Base-by-base conservation (phyloP, 2,888 invertebrate genomes). In the Lepidochitona cinerea region DNA sequence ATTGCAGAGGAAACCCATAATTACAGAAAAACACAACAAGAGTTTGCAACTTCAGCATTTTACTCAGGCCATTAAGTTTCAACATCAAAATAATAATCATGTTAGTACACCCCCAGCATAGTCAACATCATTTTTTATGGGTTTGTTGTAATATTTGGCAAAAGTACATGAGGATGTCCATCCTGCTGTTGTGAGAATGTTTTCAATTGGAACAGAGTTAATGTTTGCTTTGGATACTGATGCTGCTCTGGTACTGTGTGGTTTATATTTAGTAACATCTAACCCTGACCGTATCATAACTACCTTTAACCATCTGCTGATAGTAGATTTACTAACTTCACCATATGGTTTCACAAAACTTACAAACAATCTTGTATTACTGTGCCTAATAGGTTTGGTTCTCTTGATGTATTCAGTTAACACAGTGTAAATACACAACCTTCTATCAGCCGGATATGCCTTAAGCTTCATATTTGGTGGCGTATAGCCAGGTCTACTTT, bases 381-480 rank as follows among this genome's bases (percentile, higher is more conserved):
- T n/a, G n/a, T n/a, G n/a, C 41, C 9, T 41, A 18, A 74, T 71
- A 26, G 26, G 14, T 49, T 70, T 26, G n/a, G 74, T 77, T n/a
- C n/a, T 52, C n/a, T 68, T 68, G 12, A 77, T 41, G 71, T 77
- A 77, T 73, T 75, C 75, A 23, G 14, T 52, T 41, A 75, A 68
- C n/a, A 70, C 71, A 73, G 66, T 32, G 64, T 69, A 64, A 71
- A 77, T 73, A 75, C 77, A 77, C 1, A 77, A 53, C 68, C 53
- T 75, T 65, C 54, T 73, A 71, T 77, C 71, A 71, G 68, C 53
- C 65, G 71, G 14, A 69, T 73, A 75, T 18, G n/a, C 32, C 53
- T 73, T 75, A 26, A 77, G 9, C 18, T 18, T 41, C 41, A 41
- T 41, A 41, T 41, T 41, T 41, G 41, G 41, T 12, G 41, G 41